Conservation (phyloP, 1,140 invertebrate genomes). For the fruit fly (Drosophila melanogaster) region Release_6_plus_ISO1_MT NT_033777.3:20910001-20910500, state of each 20-base stretch:
- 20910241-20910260: slow-evolving; percentile 54
- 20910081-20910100: slow-evolving; percentile 18
- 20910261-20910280: slow-evolving; percentile 20
- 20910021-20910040: slow-evolving; percentile 15
- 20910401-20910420: neutral
- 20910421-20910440: slow-evolving; percentile 4
- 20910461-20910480: slow-evolving; percentile 12
- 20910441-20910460: slow-evolving; percentile 15
- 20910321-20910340: neutral
- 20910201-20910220: slow-evolving; percentile 25
- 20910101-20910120: neutral
- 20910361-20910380: slow-evolving; percentile 35
- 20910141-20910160: neutral
- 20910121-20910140: slow-evolving; percentile 13
- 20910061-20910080: slow-evolving; percentile 1
- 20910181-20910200: slow-evolving; percentile 35
- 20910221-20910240: slow-evolving; percentile 29
- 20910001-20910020: slow-evolving; percentile 17
- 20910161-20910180: neutral
- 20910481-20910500: slow-evolving; percentile 12
- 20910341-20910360: slow-evolving; percentile 44
- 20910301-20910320: slow-evolving; percentile 26
- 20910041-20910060: slow-evolving; percentile 25
- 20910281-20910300: slow-evolving; percentile 29
- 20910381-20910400: neutral